These are phyloP conservation scores for Tychaedon coryphoeus DNA, from an alignment of 2,113 vertebrate genomes.

Conservation along the genomic window DNA sequence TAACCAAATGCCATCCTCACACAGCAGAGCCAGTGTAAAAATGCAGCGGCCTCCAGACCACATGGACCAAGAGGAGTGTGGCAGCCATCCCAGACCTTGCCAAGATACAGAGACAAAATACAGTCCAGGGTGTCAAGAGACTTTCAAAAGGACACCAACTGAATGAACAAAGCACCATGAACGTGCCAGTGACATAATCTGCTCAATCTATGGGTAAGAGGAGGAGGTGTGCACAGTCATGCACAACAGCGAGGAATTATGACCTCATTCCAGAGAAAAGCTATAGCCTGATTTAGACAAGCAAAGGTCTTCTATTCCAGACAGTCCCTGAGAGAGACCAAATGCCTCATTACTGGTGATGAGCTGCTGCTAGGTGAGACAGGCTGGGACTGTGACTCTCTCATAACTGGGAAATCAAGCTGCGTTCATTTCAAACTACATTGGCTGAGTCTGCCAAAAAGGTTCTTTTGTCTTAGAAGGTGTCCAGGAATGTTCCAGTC, in stretches of 20 bases:
- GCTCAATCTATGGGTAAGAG: background rate
- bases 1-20: accelerated
- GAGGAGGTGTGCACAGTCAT: background rate
- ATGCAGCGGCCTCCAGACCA: background rate
- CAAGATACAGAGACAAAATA: background rate
- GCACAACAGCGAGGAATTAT: background rate
- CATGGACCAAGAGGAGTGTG: accelerated
- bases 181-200: background rate
- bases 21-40: background rate
- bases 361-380: background rate
- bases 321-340: background rate
- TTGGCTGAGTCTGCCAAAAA: background rate
- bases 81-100: background rate
- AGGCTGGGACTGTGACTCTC: background rate
- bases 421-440: background rate
- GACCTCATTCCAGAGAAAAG: background rate
- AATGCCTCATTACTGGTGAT: background rate
- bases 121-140: background rate
- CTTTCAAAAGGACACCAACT: background rate
- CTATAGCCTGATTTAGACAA: background rate
- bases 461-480: background rate
- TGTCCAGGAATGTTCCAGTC: background rate
- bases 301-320: background rate
- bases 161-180: background rate
- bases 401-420: background rate